A percentile compares a stretch with the other conserved stretches of the same genome.
phyloP scores from a whole-genome alignment of 2,797 vertebrate species.

The Falco concolor region DNA sequence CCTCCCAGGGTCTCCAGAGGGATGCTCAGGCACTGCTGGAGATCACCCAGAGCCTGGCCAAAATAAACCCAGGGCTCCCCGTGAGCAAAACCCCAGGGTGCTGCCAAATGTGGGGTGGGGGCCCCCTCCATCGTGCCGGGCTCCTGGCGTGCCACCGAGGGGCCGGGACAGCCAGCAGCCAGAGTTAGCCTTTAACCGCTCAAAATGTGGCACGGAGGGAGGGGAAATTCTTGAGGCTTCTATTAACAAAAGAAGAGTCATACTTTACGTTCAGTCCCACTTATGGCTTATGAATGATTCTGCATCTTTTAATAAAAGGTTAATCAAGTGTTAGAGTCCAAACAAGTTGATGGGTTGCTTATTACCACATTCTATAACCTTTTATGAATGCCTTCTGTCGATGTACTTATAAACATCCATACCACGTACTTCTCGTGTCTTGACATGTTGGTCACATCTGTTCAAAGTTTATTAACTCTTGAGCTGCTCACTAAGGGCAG shows the following conservation, averaged over 20 bases:
- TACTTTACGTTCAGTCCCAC: neutral
- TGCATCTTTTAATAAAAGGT: constrained; percentile 54
- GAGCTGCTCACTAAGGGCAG: neutral
- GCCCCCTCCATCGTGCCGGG: neutral
- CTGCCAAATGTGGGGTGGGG: neutral
- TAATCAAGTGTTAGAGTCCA: constrained; percentile 60
- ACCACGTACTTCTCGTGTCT: constrained; percentile 49
- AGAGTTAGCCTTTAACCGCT: constrained; percentile 25
- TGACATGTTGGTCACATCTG: constrained; percentile 62
- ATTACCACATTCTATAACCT: constrained; percentile 56
- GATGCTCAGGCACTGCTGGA: neutral
- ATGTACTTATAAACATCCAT: constrained; percentile 53
- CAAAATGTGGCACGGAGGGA: neutral
- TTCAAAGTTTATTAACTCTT: constrained; percentile 48
- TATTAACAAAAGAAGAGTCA: constrained; percentile 18
- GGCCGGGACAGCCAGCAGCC: neutral
- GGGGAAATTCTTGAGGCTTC: constrained; percentile 43
- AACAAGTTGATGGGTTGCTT: constrained; percentile 58
- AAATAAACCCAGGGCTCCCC: neutral
- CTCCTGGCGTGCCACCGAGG: neutral
- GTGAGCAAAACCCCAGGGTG: neutral
- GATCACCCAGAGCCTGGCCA: neutral
- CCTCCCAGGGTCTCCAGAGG: accelerated
- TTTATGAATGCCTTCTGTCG: constrained; percentile 58
- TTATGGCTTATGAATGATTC: constrained; percentile 59